phyloP scores from a whole-genome alignment of 2,888 invertebrate genomes.

The Piscicola geometra region DNA sequence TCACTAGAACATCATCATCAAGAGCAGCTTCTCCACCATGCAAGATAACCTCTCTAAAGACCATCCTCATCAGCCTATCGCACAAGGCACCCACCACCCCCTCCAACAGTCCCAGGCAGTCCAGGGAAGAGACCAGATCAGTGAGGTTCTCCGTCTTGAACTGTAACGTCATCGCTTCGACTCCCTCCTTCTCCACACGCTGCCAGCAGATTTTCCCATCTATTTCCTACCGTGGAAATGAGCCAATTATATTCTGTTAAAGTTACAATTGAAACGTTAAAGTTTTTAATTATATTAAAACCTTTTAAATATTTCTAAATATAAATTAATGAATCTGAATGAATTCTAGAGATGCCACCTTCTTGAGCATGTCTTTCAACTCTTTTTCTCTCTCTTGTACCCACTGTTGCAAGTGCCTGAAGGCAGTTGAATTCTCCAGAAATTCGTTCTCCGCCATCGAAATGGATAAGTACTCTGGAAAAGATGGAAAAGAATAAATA shows the following conservation, averaged over 20 bases:
- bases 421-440: neutral
- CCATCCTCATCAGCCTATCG: too few relatives aligned
- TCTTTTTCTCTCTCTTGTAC: neutral
- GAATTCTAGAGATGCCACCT: constrained; percentile 3
- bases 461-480: neutral
- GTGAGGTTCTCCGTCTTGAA: too few relatives aligned
- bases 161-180: too few relatives aligned
- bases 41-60: neutral
- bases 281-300: neutral
- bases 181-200: neutral
- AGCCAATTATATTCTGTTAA: too few relatives aligned
- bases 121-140: too few relatives aligned
- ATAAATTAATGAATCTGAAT: neutral
- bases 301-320: neutral
- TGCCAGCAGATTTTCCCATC: neutral
- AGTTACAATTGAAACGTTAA: neutral
- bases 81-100: too few relatives aligned
- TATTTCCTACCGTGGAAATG: too few relatives aligned
- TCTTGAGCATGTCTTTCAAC: neutral
- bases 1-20: neutral
- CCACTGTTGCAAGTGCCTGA: neutral
- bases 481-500: neutral
- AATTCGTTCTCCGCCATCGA: neutral
- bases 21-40: neutral
- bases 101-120: too few relatives aligned